Evolutionary conservation across 2,797 vertebrate species (phyloP), one percentile per base, ranked within the genome.

Genomic region (Halcyon chelicuti): DNA sequence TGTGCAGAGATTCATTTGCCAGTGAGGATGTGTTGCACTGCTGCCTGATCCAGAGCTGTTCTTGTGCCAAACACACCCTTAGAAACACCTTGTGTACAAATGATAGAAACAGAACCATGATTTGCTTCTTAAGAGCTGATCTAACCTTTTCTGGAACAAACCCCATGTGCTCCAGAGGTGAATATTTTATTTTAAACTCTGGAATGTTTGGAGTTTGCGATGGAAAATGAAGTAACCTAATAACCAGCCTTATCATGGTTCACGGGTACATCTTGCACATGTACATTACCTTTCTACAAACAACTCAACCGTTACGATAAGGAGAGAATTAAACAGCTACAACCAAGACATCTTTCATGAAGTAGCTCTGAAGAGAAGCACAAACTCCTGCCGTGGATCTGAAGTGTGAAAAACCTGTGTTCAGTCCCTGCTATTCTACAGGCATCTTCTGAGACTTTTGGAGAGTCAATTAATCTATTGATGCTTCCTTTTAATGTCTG

Each of bases 121-220:
- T 46, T 66, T 22, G 44, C 85, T 88, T 90, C 82, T 95, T 86
- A 44, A 61, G 62, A 81, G 58, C 49, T 81, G 72, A 83, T 40
- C 52, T 39, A 86, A 85, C 63, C 25, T 82, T 71, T 66, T 82
- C 74, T 86, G 62, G 78, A 93, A 72, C 63, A 95, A 52, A 91
- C 76, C 17, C 1, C 21, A 58, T 20, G 29, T 22, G 26, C 51
- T 29, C 11, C 71, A 81, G 61, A 79, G 49, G 40, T 93, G 58
- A 91, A 58, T 39, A 31, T 33, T 91, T 73, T 95, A 72, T 82
- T 91, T 89, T 93, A 74, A 92, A 77, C 65, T 80, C 65, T 58
- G 82, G 61, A 88, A 75, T 67, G 72, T 77, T 86, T 75, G 54
- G 76, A 83, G 79, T 74, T 75, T 91, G 47, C 77, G 52, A 85